Conservation (phyloP, 2,888 invertebrate genomes). For the Homarus gammarus region DNA sequence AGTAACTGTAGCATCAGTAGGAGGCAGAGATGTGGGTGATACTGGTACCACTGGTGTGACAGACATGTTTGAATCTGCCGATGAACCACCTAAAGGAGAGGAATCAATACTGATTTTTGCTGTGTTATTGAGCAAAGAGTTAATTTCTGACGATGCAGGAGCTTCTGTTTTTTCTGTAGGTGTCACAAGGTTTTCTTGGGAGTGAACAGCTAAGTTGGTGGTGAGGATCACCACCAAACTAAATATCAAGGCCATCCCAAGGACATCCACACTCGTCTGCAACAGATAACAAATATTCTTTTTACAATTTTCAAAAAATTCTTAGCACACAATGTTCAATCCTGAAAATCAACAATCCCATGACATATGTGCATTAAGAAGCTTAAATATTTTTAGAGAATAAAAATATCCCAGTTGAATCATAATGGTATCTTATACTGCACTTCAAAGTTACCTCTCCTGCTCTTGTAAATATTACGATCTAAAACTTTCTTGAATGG, state of each 20-base stretch:
- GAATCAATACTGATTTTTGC: not conserved
- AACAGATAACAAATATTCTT: not conserved
- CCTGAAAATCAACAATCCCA: too few species aligned
- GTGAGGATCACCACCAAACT: slow-evolving; percentile 46
- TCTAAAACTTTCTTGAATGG: too few species aligned
- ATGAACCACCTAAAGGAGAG: not conserved
- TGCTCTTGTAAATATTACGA: too few species aligned
- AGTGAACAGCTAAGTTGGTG: slow-evolving; percentile 15
- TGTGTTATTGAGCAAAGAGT: too few species aligned
- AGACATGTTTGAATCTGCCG: not conserved
- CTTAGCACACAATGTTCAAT: too few species aligned
- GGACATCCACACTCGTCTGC: slow-evolving; percentile 55
- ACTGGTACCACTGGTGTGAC: not conserved
- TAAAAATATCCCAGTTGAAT: too few species aligned
- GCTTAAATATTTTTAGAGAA: too few species aligned
- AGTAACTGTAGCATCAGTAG: not conserved
- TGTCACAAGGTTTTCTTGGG: not conserved
- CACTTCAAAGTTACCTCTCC: too few species aligned
- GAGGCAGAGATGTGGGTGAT: not conserved
- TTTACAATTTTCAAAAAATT: too few species aligned
- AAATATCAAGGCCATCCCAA: slow-evolving; percentile 55
- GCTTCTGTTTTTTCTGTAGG: not conserved
- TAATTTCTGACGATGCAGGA: not conserved
- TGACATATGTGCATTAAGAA: too few species aligned
- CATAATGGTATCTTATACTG: too few species aligned